Base-by-base conservation (phyloP, 2,113 vertebrate species). In the Neoarius graeffei region DNA sequence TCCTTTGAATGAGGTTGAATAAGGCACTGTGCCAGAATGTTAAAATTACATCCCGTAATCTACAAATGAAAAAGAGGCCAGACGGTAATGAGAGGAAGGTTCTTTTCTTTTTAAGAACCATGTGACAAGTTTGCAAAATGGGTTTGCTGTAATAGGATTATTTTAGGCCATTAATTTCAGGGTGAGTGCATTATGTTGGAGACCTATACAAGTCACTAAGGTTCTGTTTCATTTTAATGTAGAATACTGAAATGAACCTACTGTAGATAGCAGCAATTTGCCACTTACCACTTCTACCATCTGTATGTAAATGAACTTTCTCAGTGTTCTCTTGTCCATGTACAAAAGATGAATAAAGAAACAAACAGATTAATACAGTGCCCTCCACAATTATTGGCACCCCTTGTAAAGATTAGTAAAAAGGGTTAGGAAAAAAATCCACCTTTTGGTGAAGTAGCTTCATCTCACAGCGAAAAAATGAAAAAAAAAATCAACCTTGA, bases 141-240 rank as follows among this genome's bases (percentile, higher is more conserved):
- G 62, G 85, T 84, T 84, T 77, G 42, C 67, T 76, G 60, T 69
- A 76, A 90, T 73, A 87, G 77, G 56, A 87, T 87, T 81, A 60
- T 85, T 87, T 83, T 69, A 62, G 71, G 23, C 69, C 64, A 89
- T 87, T 80, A 84, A 83, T 64, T 66, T 64, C 30, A 85, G 48
- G 52, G 4, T 25, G 50, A 62, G 88, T 85, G 60, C 67, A 73
- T 5, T 77, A 81, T 88, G 59, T 81, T 71, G 69, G 27, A 59
- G 23, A 76, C 84, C 15, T 76, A 27, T 42, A 59, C 57, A 89
- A 48, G 81, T 76, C 0, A 86, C 50, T 73, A 74, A 74, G 85
- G 27, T 10, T 74, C 42, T 64, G 14, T 57, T 77, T 89, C 25
- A 13, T 35, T 54, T 76, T 52, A 88, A 81, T 62, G 64, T 9